Evolutionary conservation across 2,113 vertebrate species (phyloP).

Genomic region (Camelus bactrianus): DNA sequence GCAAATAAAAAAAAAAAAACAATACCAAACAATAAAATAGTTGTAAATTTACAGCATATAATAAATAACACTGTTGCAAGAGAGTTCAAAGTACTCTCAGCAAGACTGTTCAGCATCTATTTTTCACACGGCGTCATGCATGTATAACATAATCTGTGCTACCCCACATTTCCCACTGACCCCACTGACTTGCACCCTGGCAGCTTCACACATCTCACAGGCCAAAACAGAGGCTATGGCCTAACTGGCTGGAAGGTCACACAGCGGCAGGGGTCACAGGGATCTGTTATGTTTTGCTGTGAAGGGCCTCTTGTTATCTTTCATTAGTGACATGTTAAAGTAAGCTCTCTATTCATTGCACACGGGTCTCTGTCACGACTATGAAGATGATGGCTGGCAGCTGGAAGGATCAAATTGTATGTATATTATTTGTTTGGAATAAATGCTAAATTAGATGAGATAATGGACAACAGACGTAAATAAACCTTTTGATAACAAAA

Average conservation of each 20-base stretch:
- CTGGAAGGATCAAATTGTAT: not conserved
- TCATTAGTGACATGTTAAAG: not conserved
- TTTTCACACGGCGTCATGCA: not conserved
- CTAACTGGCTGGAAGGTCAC: not conserved
- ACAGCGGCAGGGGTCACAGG: not conserved
- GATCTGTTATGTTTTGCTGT: not conserved
- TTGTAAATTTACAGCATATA: not conserved
- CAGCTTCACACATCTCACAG: not conserved
- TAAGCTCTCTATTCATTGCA: not conserved
- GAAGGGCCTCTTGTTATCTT: not conserved
- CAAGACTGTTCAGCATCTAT: not conserved
- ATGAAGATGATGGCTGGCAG: not conserved
- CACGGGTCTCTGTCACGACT: not conserved
- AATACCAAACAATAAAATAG: not conserved
- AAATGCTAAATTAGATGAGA: not conserved
- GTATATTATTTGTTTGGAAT: not conserved
- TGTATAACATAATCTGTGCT: not conserved
- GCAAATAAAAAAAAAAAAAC: constrained; percentile 17
- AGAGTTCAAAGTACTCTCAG: not conserved
- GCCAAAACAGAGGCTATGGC: not conserved
- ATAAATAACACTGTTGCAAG: not conserved
- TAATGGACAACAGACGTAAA: not conserved
- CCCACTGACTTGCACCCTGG: not conserved
- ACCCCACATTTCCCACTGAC: not conserved
- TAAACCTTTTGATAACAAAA: not conserved